Conservation (phyloP, 1,140 invertebrate genomes). For the Papilio polyxenes region DNA sequence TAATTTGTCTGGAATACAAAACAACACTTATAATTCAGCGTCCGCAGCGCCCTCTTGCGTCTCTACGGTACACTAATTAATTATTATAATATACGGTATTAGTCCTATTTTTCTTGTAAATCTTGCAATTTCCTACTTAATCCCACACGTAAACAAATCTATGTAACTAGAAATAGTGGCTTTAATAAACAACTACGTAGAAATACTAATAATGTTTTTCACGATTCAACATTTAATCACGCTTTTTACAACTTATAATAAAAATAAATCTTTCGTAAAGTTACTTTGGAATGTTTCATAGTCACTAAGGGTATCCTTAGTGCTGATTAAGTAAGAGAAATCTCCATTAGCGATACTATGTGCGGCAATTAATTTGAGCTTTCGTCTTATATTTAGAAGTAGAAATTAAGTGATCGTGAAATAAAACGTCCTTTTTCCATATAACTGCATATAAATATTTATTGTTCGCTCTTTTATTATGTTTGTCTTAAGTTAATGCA, state of each 20-base stretch:
- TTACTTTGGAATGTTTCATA: no score
- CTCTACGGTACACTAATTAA: not conserved
- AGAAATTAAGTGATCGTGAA: no score
- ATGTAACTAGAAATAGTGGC: not conserved
- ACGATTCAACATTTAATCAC: no score
- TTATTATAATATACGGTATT: constrained; percentile 2
- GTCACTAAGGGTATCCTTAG: no score
- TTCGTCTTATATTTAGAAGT: no score
- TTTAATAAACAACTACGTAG: not conserved
- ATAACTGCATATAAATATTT: not conserved
- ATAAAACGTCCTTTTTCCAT: no score
- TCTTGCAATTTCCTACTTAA: not conserved
- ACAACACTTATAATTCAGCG: not conserved
- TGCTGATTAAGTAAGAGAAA: no score
- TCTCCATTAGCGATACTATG: no score
- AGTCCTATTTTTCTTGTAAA: not conserved
- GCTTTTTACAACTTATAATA: no score
- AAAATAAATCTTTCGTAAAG: no score
- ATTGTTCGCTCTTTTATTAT: not conserved
- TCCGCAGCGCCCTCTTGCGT: not conserved
- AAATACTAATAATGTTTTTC: no score
- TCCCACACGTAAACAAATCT: not conserved
- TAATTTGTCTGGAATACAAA: constrained; percentile 14
- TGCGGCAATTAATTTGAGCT: no score
- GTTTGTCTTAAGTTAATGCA: not conserved